Base-by-base conservation (phyloP, 2,113 vertebrate genomes). In the Neofelis nebulosa region DNA sequence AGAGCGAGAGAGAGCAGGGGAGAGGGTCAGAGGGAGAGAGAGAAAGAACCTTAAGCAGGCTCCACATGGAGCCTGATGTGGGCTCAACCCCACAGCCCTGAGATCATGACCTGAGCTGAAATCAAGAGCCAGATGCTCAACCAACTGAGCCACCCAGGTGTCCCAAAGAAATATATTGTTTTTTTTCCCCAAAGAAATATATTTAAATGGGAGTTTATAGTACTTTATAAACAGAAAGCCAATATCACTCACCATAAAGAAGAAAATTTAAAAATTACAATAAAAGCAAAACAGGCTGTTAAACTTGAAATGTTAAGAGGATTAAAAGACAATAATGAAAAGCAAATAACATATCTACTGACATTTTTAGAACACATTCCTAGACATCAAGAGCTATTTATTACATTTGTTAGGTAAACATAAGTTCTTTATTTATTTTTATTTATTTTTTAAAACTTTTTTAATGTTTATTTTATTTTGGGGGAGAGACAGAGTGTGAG, bases 231-330 rank as follows among this genome's bases (percentile, higher is more conserved):
- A 79, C 36, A 19, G 71, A 92, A 82, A 95, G 29, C 13, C 15
- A 93, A 19, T 68, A 33, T 85, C 31, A 52, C 19, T 48, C 29
- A 11, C 55, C 31, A 63, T 83, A 84, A 79, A 73, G 10, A 48
- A 94, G 23, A 31, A 93, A 88, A 83, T 78, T 85, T 48, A 0
- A 31, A 85, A 93, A 87, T 78, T n/a, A 52, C 33, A 78, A 82
- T 63, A 81, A 94, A 94, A 97, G 89, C 41, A 78, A 88, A 97
- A 84, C 55, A 92, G 25, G 6, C 78, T 85, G n/a, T 66, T 88
- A 86, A 93, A 89, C 76, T 41, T 63, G 48, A 86, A 94, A 68
- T 9, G 36, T 84, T 61, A 68, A 83, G 91, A 94, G 15, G 33
- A 91, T 78, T 68, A 69, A 78, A 88, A 48, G 66, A 82, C 61